Evolutionary conservation across 2,797 vertebrate species (phyloP).

Genomic region (Megalops cyprinoides): DNA sequence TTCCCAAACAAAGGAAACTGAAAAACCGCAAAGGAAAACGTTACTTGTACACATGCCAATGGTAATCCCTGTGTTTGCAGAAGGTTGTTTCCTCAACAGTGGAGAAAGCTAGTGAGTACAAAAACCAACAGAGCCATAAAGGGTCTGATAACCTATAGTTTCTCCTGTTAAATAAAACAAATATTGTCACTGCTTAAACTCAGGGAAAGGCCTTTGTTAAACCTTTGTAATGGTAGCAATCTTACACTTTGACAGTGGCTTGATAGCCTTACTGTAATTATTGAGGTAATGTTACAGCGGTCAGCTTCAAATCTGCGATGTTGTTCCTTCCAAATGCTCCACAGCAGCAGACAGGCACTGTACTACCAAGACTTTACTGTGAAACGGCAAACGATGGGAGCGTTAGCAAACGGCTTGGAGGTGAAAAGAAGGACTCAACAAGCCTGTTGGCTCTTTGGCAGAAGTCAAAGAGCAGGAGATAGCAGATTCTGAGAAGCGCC

Average conservation of each 20-base stretch:
- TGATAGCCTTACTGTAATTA: background rate
- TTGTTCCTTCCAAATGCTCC: background rate
- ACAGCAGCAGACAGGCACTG: background rate
- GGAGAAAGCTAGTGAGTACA: background rate
- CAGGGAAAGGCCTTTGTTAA: background rate
- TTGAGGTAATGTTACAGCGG: background rate
- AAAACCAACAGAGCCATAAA: background rate
- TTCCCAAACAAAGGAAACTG: background rate
- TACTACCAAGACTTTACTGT: background rate
- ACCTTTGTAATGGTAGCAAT: too few species aligned
- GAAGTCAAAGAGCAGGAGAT: too few species aligned
- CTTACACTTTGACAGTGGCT: too few species aligned
- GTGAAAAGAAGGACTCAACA: too few species aligned
- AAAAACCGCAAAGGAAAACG: background rate
- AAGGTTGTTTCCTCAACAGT: conserved; percentile 5
- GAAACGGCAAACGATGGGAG: too few species aligned
- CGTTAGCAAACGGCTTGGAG: too few species aligned
- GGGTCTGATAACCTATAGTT: background rate
- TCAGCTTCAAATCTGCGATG: background rate
- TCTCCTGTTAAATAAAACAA: background rate
- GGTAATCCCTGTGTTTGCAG: background rate
- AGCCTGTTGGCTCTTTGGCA: too few species aligned
- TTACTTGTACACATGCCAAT: background rate
- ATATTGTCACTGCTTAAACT: background rate
- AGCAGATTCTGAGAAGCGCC: too few species aligned